These are phyloP conservation scores for Heliothis subflexa DNA, from an alignment of 1,140 invertebrate genomes.

Conservation along the genomic window DNA sequence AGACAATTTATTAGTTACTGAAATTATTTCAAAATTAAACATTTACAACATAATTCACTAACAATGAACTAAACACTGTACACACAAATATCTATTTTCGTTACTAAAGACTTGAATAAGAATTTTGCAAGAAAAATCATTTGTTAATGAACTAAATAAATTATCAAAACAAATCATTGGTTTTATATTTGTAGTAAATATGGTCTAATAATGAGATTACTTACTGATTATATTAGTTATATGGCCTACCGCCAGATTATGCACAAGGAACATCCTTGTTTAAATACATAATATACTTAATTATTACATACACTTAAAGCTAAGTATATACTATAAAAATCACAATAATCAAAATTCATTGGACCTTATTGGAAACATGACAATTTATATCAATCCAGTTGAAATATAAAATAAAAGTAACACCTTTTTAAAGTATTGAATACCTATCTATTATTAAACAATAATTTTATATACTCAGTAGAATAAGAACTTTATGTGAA, in stretches of 20 bases:
- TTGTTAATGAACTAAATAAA: neutral
- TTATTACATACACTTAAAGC: neutral
- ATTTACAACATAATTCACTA: conserved; percentile 3
- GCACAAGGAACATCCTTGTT: too few relatives aligned
- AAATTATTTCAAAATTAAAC: conserved; percentile 1
- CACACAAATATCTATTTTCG: neutral
- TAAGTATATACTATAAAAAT: neutral
- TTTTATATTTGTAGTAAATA: neutral
- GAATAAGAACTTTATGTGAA: too few relatives aligned
- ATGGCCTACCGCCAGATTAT: neutral
- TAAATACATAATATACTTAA: neutral
- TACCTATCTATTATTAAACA: too few relatives aligned
- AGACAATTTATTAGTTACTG: neutral
- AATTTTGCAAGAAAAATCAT: neutral
- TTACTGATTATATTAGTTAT: conserved; percentile 1
- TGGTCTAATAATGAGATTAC: conserved; percentile 8
- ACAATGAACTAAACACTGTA: conserved; percentile 3
- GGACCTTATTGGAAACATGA: neutral
- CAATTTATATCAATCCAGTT: neutral
- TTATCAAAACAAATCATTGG: conserved; percentile 30
- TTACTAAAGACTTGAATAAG: conserved; percentile 24
- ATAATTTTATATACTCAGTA: too few relatives aligned
- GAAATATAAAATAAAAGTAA: neutral
- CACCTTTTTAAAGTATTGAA: neutral
- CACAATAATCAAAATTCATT: conserved; percentile 14